Evolutionary conservation across 2,797 vertebrate genomes (phyloP).

Genomic region (Dendrocincla tyrannina): DNA sequence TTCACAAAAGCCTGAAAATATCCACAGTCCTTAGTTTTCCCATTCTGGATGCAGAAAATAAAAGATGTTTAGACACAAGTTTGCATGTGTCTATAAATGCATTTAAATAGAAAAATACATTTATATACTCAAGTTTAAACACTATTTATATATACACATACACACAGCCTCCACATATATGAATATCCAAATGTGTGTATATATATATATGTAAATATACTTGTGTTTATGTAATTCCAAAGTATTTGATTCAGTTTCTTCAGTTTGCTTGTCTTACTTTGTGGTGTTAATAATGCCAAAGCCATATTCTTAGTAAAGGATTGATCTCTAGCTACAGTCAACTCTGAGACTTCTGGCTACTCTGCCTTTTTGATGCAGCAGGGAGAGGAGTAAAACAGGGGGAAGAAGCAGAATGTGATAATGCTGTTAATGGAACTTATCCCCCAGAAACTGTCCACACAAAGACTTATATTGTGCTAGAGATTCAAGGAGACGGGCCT

Average conservation of each 20-base stretch:
- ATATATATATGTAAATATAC: not conserved
- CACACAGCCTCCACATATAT: not conserved
- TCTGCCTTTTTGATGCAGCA: not conserved
- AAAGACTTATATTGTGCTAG: not conserved
- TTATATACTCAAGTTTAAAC: not conserved
- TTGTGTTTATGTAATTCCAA: not conserved
- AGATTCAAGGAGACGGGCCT: not conserved
- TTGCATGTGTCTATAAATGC: not conserved
- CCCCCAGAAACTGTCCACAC: not conserved
- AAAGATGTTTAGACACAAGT: not conserved
- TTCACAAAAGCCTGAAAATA: not conserved
- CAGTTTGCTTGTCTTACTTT: not conserved
- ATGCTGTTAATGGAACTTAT: not conserved
- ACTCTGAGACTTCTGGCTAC: not conserved
- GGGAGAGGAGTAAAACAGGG: not conserved
- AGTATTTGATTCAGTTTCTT: not conserved
- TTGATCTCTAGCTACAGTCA: rapidly evolving
- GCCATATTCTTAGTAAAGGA: not conserved
- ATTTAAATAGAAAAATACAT: not conserved
- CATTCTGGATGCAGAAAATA: not conserved
- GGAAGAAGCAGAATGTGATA: not conserved
- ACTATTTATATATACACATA: not conserved
- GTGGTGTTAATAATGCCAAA: not conserved
- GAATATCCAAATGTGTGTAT: not conserved
- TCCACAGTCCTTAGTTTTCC: not conserved